Evolutionary conservation across 1,140 invertebrate genomes (phyloP).

Genomic region (Anastatus disparis): DNA sequence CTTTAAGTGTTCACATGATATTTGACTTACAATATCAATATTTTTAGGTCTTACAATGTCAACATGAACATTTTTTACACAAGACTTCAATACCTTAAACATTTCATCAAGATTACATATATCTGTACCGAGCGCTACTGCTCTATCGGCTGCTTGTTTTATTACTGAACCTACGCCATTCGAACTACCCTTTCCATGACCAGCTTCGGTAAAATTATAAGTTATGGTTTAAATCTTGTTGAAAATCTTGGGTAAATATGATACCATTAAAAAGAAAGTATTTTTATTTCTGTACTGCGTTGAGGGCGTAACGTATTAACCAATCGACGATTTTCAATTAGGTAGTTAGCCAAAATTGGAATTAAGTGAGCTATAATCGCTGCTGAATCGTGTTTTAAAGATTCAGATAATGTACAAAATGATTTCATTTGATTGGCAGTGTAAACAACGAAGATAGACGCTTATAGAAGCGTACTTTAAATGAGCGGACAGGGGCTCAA

Average conservation of each 20-base stretch:
- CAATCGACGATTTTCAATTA: slow-evolving; percentile 13
- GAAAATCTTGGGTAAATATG: neutral
- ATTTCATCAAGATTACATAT: slow-evolving; percentile 7
- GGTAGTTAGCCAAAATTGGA: slow-evolving; percentile 6
- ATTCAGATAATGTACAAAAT: slow-evolving; percentile 20
- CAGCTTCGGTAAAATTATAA: slow-evolving; percentile 27
- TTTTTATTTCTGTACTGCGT: slow-evolving; percentile 51
- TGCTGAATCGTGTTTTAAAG: slow-evolving; percentile 15
- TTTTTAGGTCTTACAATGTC: neutral
- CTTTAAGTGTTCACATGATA: too few relatives aligned
- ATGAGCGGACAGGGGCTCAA: too few relatives aligned
- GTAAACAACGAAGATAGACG: too few relatives aligned
- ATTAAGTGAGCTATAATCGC: slow-evolving; percentile 13
- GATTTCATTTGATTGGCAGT: neutral
- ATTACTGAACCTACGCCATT: slow-evolving; percentile 16
- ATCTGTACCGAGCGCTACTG: neutral
- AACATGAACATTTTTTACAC: neutral
- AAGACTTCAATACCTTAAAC: too few relatives aligned
- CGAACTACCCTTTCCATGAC: slow-evolving; percentile 13
- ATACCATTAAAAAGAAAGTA: slow-evolving; percentile 42
- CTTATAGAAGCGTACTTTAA: too few relatives aligned
- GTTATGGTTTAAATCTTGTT: slow-evolving; percentile 9
- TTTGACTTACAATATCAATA: neutral
- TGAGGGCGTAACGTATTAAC: slow-evolving; percentile 48
- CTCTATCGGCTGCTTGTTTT: slow-evolving; percentile 12